Evolutionary conservation across 2,888 invertebrate genomes (phyloP), one percentile per base, ranked within the genome.

Genomic region (Acanthopleura granulata): DNA sequence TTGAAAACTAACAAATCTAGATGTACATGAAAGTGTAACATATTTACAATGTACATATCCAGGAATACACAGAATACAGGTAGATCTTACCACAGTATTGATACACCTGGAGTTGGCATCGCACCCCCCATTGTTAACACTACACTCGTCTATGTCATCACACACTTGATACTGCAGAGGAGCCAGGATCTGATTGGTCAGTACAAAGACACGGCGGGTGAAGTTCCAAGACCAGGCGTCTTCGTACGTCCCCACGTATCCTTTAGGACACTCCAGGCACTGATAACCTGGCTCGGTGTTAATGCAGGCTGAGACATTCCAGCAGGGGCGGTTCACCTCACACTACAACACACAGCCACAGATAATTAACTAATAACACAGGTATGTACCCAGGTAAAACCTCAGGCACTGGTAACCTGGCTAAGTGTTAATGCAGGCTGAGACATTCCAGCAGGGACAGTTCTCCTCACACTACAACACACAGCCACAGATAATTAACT

Each of bases 281-380:
- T 85, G 85, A 73, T 80, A 85, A 0, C 85, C 85, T 12, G 85
- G 85, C 57, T 72, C 74, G 4, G 85, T 85, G 77, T 85, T 84
- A n/a, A 82, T 77, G 77, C 85, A 85, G 25, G 77, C 71, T n/a
- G 75, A 51, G 11, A 76, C 72, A 27, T 78, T 72, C 75, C 76
- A 76, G 75, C 81, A 84, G 1, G 82, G 83, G 0, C 75, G 29
- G 71, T 83, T 69, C 4, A 77, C 73, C 0, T 69, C 70, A 77
- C 85, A 85, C 85, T 85, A 75, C 3, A 57, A 57, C 49, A 80
- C 18, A 72, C 50, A 62, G 49, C 15, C 25, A 75, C 49, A 72
- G 1, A 40, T 72, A 16, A 14, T 27, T 49, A 27, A 49, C 11
- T 57, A 30, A 18, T 72, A 62, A 18, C 22, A 40, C 40, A 40